Conservation (phyloP, 2,113 vertebrate species). For the Halichoerus grypus region DNA sequence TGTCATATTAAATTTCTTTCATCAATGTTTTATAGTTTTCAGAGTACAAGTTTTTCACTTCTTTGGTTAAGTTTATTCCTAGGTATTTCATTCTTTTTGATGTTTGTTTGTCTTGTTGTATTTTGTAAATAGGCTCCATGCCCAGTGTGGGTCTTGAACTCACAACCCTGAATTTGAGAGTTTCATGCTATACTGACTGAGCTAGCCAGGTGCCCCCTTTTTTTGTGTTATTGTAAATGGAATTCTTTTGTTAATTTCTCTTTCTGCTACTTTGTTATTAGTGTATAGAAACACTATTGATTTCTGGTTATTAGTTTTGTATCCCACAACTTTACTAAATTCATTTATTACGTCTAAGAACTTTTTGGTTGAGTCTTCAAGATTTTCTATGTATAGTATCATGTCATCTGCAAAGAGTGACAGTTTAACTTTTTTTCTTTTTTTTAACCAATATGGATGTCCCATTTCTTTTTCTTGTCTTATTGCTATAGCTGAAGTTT, state of each 20-base stretch:
- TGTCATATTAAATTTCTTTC: not conserved
- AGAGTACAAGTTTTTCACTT: not conserved
- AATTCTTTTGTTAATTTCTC: not conserved
- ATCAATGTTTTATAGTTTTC: not conserved
- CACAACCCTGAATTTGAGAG: not conserved
- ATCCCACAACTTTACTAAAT: not conserved
- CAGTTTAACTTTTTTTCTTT: not conserved
- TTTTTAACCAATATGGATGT: not conserved
- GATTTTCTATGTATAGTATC: not conserved
- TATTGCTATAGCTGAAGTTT: not conserved
- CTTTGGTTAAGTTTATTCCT: not conserved
- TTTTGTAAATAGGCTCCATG: not conserved
- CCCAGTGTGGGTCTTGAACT: not conserved
- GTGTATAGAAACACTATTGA: not conserved
- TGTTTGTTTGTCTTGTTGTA: not conserved
- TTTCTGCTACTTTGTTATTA: not conserved
- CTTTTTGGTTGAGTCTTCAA: not conserved
- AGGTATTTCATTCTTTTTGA: not conserved
- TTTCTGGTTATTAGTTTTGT: not conserved
- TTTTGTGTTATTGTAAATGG: not conserved
- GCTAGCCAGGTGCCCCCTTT: not conserved
- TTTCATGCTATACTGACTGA: not conserved
- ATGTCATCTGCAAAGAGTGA: not conserved
- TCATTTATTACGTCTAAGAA: not conserved
- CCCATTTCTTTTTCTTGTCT: not conserved